Evolutionary conservation across 2,888 invertebrate genomes (phyloP), one percentile per base, ranked within the genome.

Genomic region (Cephus sareptanus): DNA sequence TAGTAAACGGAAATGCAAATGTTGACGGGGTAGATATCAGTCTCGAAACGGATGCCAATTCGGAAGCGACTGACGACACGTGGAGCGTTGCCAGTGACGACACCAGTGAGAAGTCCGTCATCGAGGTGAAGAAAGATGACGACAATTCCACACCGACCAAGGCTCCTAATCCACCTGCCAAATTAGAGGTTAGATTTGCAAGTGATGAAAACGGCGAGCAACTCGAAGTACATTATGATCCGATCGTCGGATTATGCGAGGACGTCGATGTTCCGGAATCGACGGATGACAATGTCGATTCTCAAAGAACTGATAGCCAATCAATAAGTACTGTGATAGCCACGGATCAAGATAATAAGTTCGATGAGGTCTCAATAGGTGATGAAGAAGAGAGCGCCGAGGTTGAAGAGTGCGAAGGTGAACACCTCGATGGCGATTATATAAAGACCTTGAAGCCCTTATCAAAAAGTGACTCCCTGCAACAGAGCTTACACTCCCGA

Each of bases 371-470:
- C 40, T 15, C 15, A 40, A 40, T 40, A 6, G 40, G 15, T 15
- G 40, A 15, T 6, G 40, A 40, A 40, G 40, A 40, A 40, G 40
- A 40, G 6, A 33, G 15, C 30, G 70, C 12, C 30, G 70, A 70
- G 15, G 4, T 71, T 6, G 78, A 78, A 75, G 75, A 75, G 35
- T 35, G 75, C 15, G 79, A 79, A 37, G 79, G 76, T 30, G 87
- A 87, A 74, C 86, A 85, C 79, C 78, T 85, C 68, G 87, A 87
- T 35, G 85, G 84, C 31, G 88, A 87, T 76, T 89, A 89, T 79
- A 77, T 88, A 0, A 89, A 88, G 75, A 89, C 89, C 0, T 81
- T 89, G 6, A 89, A 89, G 74, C 89, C 89, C 0, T 76, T 85
- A 15, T 82, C 81, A 6, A 87, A 86, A 73, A 84, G 77, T 37